These are phyloP conservation scores for Montipora foliosa DNA, from an alignment of 64 coral and sea anemone genomes.

Conservation along the genomic window DNA sequence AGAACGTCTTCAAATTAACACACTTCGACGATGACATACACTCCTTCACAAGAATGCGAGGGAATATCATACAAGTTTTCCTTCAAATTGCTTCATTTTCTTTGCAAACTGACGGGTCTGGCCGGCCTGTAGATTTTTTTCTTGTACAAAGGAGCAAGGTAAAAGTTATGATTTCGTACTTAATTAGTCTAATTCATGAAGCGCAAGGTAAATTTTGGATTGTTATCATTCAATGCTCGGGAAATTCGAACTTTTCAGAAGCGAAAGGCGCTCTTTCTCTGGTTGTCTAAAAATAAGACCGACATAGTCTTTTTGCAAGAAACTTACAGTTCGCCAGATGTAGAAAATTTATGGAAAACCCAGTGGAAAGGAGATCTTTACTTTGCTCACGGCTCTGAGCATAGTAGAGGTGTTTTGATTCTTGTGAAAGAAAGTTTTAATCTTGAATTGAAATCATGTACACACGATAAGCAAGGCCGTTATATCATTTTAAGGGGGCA, in stretches of 20 bases:
- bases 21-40: too few species aligned
- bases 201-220: not conserved
- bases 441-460: not conserved
- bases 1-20: too few species aligned
- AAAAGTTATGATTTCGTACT: not conserved
- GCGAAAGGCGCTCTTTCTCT: not conserved
- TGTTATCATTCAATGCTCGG: not conserved
- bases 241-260: not conserved
- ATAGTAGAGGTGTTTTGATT: constrained; percentile 10
- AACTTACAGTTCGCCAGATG: not conserved
- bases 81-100: too few species aligned
- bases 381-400: constrained; percentile 8
- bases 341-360: constrained; percentile 6
- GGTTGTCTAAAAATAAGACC: not conserved
- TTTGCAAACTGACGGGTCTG: too few species aligned
- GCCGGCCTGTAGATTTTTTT: too few species aligned
- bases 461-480: not conserved
- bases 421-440: constrained; percentile 19
- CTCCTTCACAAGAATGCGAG: too few species aligned
- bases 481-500: not conserved
- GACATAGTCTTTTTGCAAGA: constrained; percentile 29
- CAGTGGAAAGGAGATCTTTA: constrained; percentile 37
- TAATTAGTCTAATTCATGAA: not conserved
- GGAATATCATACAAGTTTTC: too few species aligned
- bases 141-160: not conserved